These are phyloP conservation scores for cattle (Bos taurus) DNA, from an alignment of 2,113 vertebrate species.

Conservation along the genomic window ARS-UCD2.0 NC_037340.1:38026001-38026500, in stretches of 20 bases:
- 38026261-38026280: not conserved
- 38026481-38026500: not conserved
- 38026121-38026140: not conserved
- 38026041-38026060: not conserved
- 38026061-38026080: not conserved
- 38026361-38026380: not conserved
- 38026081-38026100: not conserved
- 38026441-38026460: not conserved
- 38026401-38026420: not conserved
- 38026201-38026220: slow-evolving; percentile 5
- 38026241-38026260: not conserved
- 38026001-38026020: not conserved
- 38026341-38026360: rapidly evolving
- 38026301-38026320: not conserved
- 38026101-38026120: not conserved
- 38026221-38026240: slow-evolving; percentile 25
- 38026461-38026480: not conserved
- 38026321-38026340: not conserved
- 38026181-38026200: slow-evolving; percentile 21
- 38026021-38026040: not conserved
- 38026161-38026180: not conserved
- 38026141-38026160: not conserved
- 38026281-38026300: not conserved
- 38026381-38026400: not conserved
- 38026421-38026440: not conserved